A percentile compares a stretch with the other conserved stretches of the same genome.
phyloP scores from a whole-genome alignment of 2,797 vertebrate genomes.

The Trachurus trachurus region DNA sequence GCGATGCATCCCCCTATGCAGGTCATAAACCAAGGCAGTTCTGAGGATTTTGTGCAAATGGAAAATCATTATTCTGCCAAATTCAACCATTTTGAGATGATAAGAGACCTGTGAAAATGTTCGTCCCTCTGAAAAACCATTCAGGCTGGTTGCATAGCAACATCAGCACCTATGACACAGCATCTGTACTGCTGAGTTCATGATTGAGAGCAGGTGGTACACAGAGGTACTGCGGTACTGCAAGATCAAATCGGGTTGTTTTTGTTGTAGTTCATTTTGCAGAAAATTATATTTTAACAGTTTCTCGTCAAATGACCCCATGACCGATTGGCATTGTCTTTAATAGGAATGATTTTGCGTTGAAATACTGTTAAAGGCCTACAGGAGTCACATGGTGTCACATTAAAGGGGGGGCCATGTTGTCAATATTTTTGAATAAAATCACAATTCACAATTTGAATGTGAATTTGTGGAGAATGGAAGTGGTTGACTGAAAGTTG shows the following conservation, averaged over 20 bases:
- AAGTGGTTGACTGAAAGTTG: no score
- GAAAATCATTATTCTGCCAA: conserved; percentile 37
- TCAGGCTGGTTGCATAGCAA: conserved; percentile 60
- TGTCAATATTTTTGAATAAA: no score
- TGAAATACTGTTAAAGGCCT: background rate
- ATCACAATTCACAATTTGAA: no score
- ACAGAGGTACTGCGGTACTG: background rate
- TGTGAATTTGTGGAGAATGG: no score
- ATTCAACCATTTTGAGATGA: conserved; percentile 46
- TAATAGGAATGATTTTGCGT: background rate
- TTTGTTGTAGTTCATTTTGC: background rate
- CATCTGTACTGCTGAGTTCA: conserved; percentile 37
- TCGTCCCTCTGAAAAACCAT: conserved; percentile 34
- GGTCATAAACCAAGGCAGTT: conserved; percentile 13
- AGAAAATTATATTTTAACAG: background rate
- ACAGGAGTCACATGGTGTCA: background rate
- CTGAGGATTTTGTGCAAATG: conserved; percentile 1
- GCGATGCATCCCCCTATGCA: background rate
- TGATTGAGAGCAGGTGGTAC: conserved; percentile 1
- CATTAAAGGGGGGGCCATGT: background rate
- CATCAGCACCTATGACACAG: conserved; percentile 64
- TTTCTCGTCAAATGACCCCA: background rate
- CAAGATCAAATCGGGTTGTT: background rate
- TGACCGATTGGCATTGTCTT: background rate
- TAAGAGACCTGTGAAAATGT: conserved; percentile 32